These are phyloP conservation scores for Sebastolobus altivelis DNA, from an alignment of 2,797 vertebrate species.

Conservation along the genomic window DNA sequence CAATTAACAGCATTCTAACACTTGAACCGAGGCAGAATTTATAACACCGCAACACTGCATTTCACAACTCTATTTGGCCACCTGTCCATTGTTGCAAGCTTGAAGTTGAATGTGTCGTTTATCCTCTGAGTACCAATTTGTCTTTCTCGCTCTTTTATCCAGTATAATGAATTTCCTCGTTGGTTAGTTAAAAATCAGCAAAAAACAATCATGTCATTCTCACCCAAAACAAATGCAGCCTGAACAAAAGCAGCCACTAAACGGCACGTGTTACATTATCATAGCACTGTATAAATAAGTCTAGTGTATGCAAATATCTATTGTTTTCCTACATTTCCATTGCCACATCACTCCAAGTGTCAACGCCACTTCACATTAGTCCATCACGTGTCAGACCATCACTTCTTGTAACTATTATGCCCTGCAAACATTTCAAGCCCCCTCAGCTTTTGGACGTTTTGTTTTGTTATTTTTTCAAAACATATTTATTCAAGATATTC, in stretches of 20 bases:
- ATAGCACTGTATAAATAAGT: constrained; percentile 39
- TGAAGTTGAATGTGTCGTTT: constrained; percentile 28
- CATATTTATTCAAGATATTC: background rate
- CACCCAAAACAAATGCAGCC: constrained; percentile 19
- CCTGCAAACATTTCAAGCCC: background rate
- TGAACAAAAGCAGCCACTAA: constrained; percentile 13
- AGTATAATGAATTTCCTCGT: background rate
- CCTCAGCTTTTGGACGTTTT: background rate
- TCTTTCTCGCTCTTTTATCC: background rate
- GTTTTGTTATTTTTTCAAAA: constrained; percentile 8
- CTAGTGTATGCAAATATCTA: constrained; percentile 10
- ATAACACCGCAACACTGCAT: constrained; percentile 1
- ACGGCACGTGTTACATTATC: constrained; percentile 17
- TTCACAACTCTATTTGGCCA: constrained; percentile 16
- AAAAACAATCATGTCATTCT: background rate
- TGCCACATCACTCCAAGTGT: background rate
- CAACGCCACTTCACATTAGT: constrained; percentile 9
- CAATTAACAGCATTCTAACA: background rate
- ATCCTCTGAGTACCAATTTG: background rate
- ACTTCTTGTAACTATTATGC: background rate
- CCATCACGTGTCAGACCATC: background rate
- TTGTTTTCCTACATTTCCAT: constrained; percentile 12
- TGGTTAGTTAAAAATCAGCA: background rate
- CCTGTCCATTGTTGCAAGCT: constrained; percentile 18
- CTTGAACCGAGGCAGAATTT: constrained; percentile 4